Percentiles rank a stretch among this genome's conserved stretches.
These are phyloP conservation scores for Acanthosepion pharaonis DNA, from an alignment of 2,888 invertebrate species.

Conservation along the genomic window DNA sequence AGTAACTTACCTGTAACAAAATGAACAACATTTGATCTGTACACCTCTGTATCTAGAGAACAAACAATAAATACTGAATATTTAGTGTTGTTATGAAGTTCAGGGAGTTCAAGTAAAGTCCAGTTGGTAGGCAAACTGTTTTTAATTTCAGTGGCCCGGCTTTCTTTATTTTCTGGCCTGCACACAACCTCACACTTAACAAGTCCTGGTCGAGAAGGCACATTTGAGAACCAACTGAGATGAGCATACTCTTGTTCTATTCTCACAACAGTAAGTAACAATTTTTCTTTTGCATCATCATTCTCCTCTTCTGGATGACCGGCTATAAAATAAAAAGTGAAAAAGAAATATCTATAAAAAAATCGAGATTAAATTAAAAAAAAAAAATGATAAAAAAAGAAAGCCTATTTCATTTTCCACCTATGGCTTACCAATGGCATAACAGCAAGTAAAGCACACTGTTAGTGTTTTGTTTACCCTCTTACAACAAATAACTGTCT, in stretches of 20 bases:
- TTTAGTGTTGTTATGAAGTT: slow-evolving; percentile 5
- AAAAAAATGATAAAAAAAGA: too few relatives aligned
- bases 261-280: not conserved
- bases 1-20: slow-evolving; percentile 39
- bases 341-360: not conserved
- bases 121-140: slow-evolving; percentile 41
- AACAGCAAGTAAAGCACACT: too few relatives aligned
- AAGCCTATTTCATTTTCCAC: too few relatives aligned
- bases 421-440: too few relatives aligned
- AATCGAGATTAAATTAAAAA: too few relatives aligned
- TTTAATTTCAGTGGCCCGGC: slow-evolving; percentile 11
- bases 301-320: not conserved
- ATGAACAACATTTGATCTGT: slow-evolving; percentile 33
- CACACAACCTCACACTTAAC: slow-evolving; percentile 44
- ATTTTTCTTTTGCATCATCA: not conserved
- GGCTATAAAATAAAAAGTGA: not conserved
- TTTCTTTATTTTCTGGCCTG: slow-evolving; percentile 35
- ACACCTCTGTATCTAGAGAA: slow-evolving; percentile 33
- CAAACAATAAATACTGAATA: slow-evolving; percentile 40
- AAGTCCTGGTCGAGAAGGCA: slow-evolving; percentile 24
- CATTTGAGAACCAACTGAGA: slow-evolving; percentile 41
- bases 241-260: slow-evolving; percentile 36
- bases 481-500: too few relatives aligned
- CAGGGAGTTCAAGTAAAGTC: not conserved
- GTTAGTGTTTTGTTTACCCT: too few relatives aligned